Evolutionary conservation across 2,888 invertebrate genomes (phyloP).

Genomic region (Nudaria mundana): DNA sequence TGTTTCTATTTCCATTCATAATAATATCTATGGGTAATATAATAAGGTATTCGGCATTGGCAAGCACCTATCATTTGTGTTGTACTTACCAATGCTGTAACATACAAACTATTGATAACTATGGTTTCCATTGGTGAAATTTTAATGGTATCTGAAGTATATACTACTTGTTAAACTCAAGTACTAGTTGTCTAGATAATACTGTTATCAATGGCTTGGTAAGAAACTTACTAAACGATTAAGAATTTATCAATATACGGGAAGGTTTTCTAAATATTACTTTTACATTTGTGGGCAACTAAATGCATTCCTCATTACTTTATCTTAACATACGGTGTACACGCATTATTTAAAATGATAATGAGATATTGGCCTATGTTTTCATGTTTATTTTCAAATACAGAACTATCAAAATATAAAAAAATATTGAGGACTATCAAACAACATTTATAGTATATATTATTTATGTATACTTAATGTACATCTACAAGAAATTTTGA

Average conservation of each 20-base stretch:
- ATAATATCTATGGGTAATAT: slow-evolving; percentile 65
- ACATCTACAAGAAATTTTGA: slow-evolving; percentile 78
- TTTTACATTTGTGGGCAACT: slow-evolving; percentile 64
- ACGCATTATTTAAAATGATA: slow-evolving; percentile 70
- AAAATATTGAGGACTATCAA: slow-evolving; percentile 82
- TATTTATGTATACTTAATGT: slow-evolving; percentile 73
- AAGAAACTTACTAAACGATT: slow-evolving; percentile 68
- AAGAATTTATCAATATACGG: slow-evolving; percentile 55
- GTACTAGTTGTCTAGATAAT: slow-evolving; percentile 78
- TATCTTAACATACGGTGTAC: slow-evolving; percentile 69
- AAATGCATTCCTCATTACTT: slow-evolving; percentile 72
- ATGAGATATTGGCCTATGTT: slow-evolving; percentile 78
- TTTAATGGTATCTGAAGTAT: slow-evolving; percentile 68
- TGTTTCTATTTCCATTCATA: slow-evolving; percentile 75
- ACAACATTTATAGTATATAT: slow-evolving; percentile 79
- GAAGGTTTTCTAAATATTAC: slow-evolving; percentile 52
- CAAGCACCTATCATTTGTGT: slow-evolving; percentile 41
- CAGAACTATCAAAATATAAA: slow-evolving; percentile 83
- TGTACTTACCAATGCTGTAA: slow-evolving; percentile 55
- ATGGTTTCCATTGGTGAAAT: slow-evolving; percentile 59
- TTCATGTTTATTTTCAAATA: slow-evolving; percentile 71
- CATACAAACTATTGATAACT: slow-evolving; percentile 68
- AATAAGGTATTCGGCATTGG: slow-evolving; percentile 53
- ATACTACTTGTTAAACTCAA: slow-evolving; percentile 69
- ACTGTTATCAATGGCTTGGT: slow-evolving; percentile 81